phyloP scores from a whole-genome alignment of 2,888 invertebrate species.

The Operophtera brumata region DNA sequence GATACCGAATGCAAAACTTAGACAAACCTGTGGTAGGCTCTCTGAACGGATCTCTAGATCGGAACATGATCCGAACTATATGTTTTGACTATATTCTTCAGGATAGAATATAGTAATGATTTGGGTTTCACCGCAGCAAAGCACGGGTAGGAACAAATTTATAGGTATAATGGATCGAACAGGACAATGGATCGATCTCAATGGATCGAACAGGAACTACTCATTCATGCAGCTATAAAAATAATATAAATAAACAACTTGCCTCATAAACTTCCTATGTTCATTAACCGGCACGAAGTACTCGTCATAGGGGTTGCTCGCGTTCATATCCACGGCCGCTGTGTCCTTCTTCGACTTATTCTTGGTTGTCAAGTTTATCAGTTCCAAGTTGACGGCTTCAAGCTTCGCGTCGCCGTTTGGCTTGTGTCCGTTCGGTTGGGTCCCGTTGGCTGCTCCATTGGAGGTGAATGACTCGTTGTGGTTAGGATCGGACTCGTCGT shows the following conservation, averaged over 20 bases:
- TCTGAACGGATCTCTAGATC: no score
- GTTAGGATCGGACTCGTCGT: slow-evolving; percentile 69
- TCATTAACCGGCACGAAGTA: slow-evolving; percentile 93
- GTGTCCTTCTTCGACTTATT: slow-evolving; percentile 83
- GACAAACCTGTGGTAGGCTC: no score
- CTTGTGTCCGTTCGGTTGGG: slow-evolving; percentile 65
- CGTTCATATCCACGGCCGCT: slow-evolving; percentile 82
- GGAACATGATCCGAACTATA: no score
- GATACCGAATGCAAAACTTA: no score
- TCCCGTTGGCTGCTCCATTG: slow-evolving; percentile 44
- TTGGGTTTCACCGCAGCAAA: no score
- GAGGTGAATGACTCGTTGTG: slow-evolving; percentile 78
- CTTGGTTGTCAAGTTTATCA: slow-evolving; percentile 85
- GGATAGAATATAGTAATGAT: no score
- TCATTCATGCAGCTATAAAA: neutral
- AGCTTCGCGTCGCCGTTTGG: slow-evolving; percentile 72
- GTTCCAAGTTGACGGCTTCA: slow-evolving; percentile 90
- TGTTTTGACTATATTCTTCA: no score
- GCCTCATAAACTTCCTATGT: slow-evolving; percentile 92
- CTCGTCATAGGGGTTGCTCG: slow-evolving; percentile 88
- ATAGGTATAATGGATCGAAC: no score
- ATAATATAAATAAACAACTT: slow-evolving; percentile 43
- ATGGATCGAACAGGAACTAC: no score
- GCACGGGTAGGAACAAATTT: no score
- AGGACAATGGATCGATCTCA: no score